These are phyloP conservation scores for Limnodromus scolopaceus DNA, from an alignment of 2,797 vertebrate species.

Conservation along the genomic window DNA sequence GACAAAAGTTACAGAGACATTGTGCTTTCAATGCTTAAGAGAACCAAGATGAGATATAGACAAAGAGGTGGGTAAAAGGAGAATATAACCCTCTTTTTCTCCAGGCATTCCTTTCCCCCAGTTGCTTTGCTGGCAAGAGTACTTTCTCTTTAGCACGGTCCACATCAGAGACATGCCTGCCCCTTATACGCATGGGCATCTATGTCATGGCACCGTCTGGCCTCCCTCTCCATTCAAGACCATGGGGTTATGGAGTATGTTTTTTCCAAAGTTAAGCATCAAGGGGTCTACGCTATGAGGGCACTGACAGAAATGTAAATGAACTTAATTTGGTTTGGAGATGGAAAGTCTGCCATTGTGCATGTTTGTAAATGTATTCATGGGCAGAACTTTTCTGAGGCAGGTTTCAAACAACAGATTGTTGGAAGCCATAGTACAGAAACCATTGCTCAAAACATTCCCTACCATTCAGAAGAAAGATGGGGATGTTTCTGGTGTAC, in stretches of 20 bases:
- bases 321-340: not conserved
- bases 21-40: not conserved
- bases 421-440: not conserved
- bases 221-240: not conserved
- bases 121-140: not conserved
- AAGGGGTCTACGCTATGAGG: not conserved
- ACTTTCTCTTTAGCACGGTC: not conserved
- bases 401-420: not conserved
- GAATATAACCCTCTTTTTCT: not conserved
- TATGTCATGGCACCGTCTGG: accelerated
- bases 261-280: not conserved
- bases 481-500: not conserved
- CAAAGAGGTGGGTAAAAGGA: not conserved
- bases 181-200: not conserved
- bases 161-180: not conserved
- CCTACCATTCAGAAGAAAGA: not conserved
- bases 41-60: not conserved
- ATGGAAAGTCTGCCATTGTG: not conserved
- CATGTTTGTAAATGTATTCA: not conserved
- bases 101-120: not conserved
- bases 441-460: not conserved
- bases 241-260: not conserved
- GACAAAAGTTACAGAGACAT: not conserved
- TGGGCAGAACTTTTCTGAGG: not conserved
- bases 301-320: not conserved